Evolutionary conservation across 2,888 invertebrate species (phyloP).

Genomic region (Tenthredo notha): DNA sequence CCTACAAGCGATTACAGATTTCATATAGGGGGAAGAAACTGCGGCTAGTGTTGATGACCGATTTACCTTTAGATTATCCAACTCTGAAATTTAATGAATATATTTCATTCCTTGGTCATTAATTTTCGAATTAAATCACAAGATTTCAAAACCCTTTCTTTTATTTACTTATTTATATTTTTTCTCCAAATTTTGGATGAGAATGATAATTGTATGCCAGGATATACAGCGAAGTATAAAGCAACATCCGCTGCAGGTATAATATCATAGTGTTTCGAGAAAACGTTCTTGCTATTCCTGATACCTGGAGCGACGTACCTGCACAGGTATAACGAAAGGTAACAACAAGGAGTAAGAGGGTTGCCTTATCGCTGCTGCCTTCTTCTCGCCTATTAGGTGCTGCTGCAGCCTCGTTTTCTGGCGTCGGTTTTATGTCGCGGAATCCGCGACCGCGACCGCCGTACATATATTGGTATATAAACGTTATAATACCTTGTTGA

Average conservation of each 20-base stretch:
- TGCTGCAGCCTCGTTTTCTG: neutral
- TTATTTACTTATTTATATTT: neutral
- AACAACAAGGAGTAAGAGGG: conserved; percentile 54
- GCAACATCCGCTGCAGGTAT: neutral
- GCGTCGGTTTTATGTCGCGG: conserved; percentile 22
- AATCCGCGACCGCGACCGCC: neutral
- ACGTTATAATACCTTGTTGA: neutral
- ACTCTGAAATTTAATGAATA: neutral
- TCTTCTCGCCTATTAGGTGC: conserved; percentile 54
- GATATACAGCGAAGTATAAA: too few relatives aligned
- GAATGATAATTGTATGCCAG: neutral
- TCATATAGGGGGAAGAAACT: neutral
- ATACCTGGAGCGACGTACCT: conserved; percentile 65
- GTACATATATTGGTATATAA: neutral
- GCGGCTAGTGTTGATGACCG: conserved; percentile 1
- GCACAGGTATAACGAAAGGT: conserved; percentile 31
- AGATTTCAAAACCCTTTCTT: neutral
- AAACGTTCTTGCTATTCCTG: conserved; percentile 66
- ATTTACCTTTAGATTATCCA: neutral
- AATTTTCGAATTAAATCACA: neutral
- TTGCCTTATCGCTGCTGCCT: conserved; percentile 72
- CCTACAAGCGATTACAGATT: conserved; percentile 26
- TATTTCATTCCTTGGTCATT: neutral
- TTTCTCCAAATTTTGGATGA: neutral
- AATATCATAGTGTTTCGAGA: neutral